phyloP scores from a whole-genome alignment of 2,888 invertebrate genomes.

The Augiades crinisus region DNA sequence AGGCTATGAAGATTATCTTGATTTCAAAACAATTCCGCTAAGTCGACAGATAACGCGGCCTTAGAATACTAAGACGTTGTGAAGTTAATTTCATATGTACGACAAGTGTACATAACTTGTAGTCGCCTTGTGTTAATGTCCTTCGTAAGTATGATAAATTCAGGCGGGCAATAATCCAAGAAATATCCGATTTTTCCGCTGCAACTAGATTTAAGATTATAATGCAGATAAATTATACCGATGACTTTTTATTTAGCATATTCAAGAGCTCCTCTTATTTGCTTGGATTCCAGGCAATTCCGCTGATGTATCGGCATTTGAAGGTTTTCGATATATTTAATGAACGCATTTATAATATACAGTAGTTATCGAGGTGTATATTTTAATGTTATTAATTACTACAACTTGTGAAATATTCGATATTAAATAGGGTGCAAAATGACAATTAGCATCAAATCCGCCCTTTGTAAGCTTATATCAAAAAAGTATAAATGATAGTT shows the following conservation, averaged over 20 bases:
- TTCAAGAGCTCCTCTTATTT: conserved; percentile 16
- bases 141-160: conserved; percentile 24
- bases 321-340: neutral
- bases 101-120: conserved; percentile 23
- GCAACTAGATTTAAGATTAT: conserved; percentile 15
- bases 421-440: too few relatives aligned
- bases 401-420: too few relatives aligned
- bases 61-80: conserved; percentile 23
- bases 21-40: conserved; percentile 18
- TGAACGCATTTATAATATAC: too few relatives aligned
- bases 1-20: conserved; percentile 13
- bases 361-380: too few relatives aligned
- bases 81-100: conserved; percentile 23
- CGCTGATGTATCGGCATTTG: conserved; percentile 7
- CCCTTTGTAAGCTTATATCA: too few relatives aligned
- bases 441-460: too few relatives aligned
- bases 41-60: conserved; percentile 16
- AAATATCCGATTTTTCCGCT: conserved; percentile 15
- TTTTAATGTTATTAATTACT: too few relatives aligned
- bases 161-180: conserved; percentile 5
- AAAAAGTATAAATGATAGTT: too few relatives aligned
- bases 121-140: conserved; percentile 13
- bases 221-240: conserved; percentile 17
- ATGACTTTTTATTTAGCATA: conserved; percentile 13
- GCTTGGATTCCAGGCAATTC: conserved; percentile 7